A percentile compares a stretch with the other conserved stretches of the same genome.
Evolutionary conservation across 2,797 vertebrate species (phyloP).

Genomic region (Takifugu ocellatus): DNA sequence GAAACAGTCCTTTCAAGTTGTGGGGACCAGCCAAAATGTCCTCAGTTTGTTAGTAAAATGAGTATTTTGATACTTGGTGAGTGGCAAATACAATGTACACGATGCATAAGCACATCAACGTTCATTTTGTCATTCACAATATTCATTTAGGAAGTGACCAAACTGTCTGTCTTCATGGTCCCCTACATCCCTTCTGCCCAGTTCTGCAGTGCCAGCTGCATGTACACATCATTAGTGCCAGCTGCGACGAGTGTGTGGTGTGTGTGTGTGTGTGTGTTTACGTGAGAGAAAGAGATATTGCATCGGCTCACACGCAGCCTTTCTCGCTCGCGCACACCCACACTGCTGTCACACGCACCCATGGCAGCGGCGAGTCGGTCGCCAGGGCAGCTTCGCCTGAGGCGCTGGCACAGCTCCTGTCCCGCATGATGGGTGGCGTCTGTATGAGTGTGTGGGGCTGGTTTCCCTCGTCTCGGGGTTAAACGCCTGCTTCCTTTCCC

Average conservation of each 20-base stretch:
- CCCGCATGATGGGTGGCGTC: constrained; percentile 67
- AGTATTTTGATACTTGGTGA: no score
- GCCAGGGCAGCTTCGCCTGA: constrained; percentile 66
- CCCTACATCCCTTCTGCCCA: constrained; percentile 52
- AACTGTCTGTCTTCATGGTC: constrained; percentile 39
- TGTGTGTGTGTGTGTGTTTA: constrained; percentile 51
- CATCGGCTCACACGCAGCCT: constrained; percentile 59
- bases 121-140: constrained; percentile 43
- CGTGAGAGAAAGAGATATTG: constrained; percentile 52
- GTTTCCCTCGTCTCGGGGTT: constrained; percentile 67
- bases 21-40: no score
- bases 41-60: no score
- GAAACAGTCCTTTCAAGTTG: no score
- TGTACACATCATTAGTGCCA: constrained; percentile 64
- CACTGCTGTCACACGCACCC: constrained; percentile 70
- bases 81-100: background rate
- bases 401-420: constrained; percentile 78
- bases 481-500: constrained; percentile 79
- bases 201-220: constrained; percentile 54
- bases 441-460: constrained; percentile 22
- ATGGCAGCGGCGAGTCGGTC: constrained; percentile 67
- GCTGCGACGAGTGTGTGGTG: constrained; percentile 67
- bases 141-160: background rate
- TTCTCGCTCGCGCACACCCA: constrained; percentile 59
- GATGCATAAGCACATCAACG: constrained; percentile 35